These are phyloP conservation scores for Lypha dubia DNA, from an alignment of 2,888 invertebrate species.

Conservation along the genomic window DNA sequence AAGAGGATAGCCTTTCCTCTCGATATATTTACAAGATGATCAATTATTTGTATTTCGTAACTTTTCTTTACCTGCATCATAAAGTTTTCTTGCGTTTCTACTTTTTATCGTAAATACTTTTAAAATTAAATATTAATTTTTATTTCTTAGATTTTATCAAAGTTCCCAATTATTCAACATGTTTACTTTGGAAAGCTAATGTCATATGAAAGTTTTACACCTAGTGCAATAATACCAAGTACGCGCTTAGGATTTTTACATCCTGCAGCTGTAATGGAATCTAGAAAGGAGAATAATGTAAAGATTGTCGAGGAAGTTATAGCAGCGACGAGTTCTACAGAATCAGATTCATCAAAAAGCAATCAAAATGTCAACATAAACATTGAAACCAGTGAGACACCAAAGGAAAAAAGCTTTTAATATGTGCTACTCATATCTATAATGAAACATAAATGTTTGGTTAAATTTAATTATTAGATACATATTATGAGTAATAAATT, in stretches of 20 bases:
- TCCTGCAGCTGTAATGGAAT: constrained; percentile 43
- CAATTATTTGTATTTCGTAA: too few species aligned
- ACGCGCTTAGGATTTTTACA: constrained; percentile 79
- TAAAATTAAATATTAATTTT: too few species aligned
- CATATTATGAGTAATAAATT: background rate
- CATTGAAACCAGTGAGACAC: background rate
- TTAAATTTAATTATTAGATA: background rate
- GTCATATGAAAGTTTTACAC: constrained; percentile 85
- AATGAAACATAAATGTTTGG: background rate
- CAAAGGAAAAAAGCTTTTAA: background rate
- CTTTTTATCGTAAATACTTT: too few species aligned
- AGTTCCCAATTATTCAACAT: constrained; percentile 98
- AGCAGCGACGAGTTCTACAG: constrained; percentile 1
- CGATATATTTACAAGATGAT: too few species aligned
- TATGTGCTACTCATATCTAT: background rate
- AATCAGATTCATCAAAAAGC: background rate
- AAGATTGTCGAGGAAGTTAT: background rate
- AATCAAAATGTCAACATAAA: constrained; percentile 1
- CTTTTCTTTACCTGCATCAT: too few species aligned
- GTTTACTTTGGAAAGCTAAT: constrained; percentile 95
- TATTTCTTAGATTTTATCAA: constrained; percentile 88
- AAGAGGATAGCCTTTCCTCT: too few species aligned
- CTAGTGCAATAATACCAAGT: constrained; percentile 78
- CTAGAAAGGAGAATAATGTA: background rate
- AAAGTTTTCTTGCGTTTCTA: too few species aligned